phyloP scores from a whole-genome alignment of 2,888 invertebrate species.

The Polyommatus icarus region DNA sequence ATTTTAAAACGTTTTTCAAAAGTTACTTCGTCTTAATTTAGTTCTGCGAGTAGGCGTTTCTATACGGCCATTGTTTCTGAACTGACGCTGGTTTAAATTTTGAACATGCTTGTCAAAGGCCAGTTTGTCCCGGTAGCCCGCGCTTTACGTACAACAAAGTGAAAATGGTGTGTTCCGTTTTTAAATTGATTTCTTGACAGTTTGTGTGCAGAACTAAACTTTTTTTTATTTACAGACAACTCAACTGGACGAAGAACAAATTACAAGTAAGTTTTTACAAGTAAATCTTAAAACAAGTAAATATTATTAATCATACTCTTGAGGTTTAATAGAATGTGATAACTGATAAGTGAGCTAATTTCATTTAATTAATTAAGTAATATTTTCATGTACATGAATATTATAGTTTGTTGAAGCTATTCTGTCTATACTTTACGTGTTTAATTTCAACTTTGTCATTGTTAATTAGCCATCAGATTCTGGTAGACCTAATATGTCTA shows the following conservation, averaged over 20 bases:
- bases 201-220: slow-evolving; percentile 38
- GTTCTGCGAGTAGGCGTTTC: slow-evolving; percentile 43
- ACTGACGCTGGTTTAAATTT: slow-evolving; percentile 55
- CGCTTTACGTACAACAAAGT: slow-evolving; percentile 44
- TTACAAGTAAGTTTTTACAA: slow-evolving; percentile 65
- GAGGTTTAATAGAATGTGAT: neutral
- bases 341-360: neutral
- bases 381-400: neutral
- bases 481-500: too few relatives aligned
- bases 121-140: slow-evolving; percentile 60
- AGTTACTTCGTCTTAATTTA: slow-evolving; percentile 44
- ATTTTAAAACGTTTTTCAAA: slow-evolving; percentile 45
- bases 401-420: too few relatives aligned
- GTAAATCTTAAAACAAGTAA: neutral
- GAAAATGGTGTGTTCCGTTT: slow-evolving; percentile 61
- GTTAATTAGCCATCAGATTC: too few relatives aligned
- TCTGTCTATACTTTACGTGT: too few relatives aligned
- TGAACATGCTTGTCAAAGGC: slow-evolving; percentile 53
- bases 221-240: slow-evolving; percentile 56
- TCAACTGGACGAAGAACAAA: slow-evolving; percentile 74
- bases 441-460: too few relatives aligned
- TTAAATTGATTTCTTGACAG: slow-evolving; percentile 30
- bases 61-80: slow-evolving; percentile 41
- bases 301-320: neutral
- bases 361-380: neutral